Evolutionary conservation across 2,797 vertebrate species (phyloP), one percentile per base, ranked within the genome.

Genomic region (Diplodus sargus): DNA sequence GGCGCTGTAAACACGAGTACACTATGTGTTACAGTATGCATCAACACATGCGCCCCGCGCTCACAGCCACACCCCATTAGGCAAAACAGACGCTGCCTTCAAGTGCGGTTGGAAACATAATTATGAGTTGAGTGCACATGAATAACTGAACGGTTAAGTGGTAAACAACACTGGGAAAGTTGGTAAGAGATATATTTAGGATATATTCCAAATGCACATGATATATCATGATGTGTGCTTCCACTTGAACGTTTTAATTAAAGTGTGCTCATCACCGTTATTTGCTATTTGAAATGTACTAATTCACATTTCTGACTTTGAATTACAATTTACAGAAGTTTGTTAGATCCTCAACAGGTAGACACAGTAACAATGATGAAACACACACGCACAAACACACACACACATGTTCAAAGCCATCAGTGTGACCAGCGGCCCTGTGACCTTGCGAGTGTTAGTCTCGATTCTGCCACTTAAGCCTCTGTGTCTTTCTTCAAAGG

Each of bases 401-500:
- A 64, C 76, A 70, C 61, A 57, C 79, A 43, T 4, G 48, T 65
- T 68, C 51, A 74, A 53, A 81, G 67, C 65, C 79, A 73, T 82
- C 77, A 73, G 78, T 90, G 78, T 88, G 90, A 86, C 81, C 86
- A 71, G 80, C 45, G 76, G 88, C 85, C 92, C 78, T 73, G 76
- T 90, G 85, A 93, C 92, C 91, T 84, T 78, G 58, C 64, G 81
- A 86, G 84, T 78, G 90, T 91, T 85, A 81, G 85, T 90, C 87
- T 90, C 80, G 67, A 83, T 90, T 82, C 85, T 88, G 87, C 79
- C 88, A 85, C 85, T 89, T 85, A 88, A 92, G 82, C 87, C 83
- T 83, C 81, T 87, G 82, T 86, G 80, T 90, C 74, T 92, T 85
- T 88, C 87, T 93, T 95, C 88, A 92, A 91, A 93, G 88, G 85